Conservation (phyloP, 2,888 invertebrate genomes). For the Lasiommata megera region DNA sequence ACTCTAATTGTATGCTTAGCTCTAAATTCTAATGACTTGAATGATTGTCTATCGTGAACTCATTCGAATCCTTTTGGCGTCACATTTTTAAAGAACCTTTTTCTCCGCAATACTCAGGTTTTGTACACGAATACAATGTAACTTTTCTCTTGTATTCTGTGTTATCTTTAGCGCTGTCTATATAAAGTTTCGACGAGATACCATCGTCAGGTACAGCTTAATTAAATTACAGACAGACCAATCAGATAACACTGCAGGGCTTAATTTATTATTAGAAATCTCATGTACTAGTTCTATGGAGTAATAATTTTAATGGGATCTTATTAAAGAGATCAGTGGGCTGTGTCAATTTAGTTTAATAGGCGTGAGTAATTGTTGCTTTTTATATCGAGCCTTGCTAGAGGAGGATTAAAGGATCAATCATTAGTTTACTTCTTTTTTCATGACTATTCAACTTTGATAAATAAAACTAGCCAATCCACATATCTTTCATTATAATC, state of each 20-base stretch:
- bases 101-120: constrained; percentile 7
- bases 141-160: constrained; percentile 28
- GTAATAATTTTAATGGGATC: constrained; percentile 25
- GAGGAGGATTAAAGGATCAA: constrained; percentile 16
- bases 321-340: constrained; percentile 22
- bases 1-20: too few relatives aligned
- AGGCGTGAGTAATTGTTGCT: constrained; percentile 11
- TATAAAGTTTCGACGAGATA: constrained; percentile 38
- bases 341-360: constrained; percentile 15
- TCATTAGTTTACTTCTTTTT: constrained; percentile 13
- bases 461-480: not conserved
- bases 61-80: not conserved
- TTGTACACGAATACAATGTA: constrained; percentile 28
- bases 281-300: constrained; percentile 22
- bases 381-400: constrained; percentile 10
- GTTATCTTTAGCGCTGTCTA: constrained; percentile 35
- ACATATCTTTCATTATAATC: not conserved
- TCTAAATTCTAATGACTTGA: too few relatives aligned
- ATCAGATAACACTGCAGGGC: constrained; percentile 28
- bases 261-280: constrained; percentile 35
- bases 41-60: not conserved
- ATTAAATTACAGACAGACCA: constrained; percentile 37
- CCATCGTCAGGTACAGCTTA: constrained; percentile 37
- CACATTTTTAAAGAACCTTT: not conserved
- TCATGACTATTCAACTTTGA: constrained; percentile 8